phyloP scores from a whole-genome alignment of 2,113 vertebrate genomes.

The Onychostruthus taczanowskii region DNA sequence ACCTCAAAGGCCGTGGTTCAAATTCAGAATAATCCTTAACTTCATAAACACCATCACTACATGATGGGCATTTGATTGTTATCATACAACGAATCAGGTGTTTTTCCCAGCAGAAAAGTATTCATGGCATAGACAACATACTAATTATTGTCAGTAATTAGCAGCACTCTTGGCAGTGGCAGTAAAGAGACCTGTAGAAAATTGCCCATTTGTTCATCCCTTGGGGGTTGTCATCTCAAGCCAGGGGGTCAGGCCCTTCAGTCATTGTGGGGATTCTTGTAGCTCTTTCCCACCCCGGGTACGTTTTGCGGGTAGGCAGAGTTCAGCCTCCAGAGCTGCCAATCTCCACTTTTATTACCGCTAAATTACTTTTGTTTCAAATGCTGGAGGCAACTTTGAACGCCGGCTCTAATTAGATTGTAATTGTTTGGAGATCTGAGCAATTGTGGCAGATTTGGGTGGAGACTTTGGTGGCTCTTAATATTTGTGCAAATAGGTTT shows the following conservation, averaged over 20 bases:
- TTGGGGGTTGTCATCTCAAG: conserved; percentile 36
- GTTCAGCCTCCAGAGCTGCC: conserved; percentile 55
- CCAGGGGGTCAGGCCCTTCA: conserved; percentile 37
- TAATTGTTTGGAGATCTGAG: conserved; percentile 55
- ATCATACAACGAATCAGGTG: conserved; percentile 1
- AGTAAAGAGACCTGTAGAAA: conserved; percentile 24
- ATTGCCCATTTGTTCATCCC: conserved; percentile 38
- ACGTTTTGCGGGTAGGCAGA: not conserved
- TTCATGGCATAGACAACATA: conserved; percentile 22
- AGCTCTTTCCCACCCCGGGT: not conserved
- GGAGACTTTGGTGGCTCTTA: not conserved
- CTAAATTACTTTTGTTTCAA: conserved; percentile 68
- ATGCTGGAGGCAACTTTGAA: conserved; percentile 62
- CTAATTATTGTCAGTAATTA: conserved; percentile 54
- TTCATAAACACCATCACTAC: not conserved
- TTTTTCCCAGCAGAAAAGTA: not conserved
- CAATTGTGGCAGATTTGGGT: conserved; percentile 38
- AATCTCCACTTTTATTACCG: conserved; percentile 58
- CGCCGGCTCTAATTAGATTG: conserved; percentile 57
- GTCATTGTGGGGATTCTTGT: not conserved
- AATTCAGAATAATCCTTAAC: conserved; percentile 12
- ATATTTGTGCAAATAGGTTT: not conserved
- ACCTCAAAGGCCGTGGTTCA: not conserved
- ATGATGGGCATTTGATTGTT: conserved; percentile 5
- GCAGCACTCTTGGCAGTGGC: conserved; percentile 9